phyloP scores from a whole-genome alignment of 2,113 vertebrate genomes.

The Xyliphius kryptos region DNA sequence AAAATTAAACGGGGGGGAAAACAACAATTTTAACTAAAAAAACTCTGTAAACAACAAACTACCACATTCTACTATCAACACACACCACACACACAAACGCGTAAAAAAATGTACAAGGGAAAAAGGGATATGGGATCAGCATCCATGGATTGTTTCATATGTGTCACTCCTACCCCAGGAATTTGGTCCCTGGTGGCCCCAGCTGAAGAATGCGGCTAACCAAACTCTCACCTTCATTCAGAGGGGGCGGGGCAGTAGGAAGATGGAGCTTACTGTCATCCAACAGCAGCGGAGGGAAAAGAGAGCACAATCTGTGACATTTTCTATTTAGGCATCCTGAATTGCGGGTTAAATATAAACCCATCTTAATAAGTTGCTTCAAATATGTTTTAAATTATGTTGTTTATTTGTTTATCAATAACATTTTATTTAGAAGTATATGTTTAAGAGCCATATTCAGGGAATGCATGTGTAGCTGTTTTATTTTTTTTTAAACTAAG shows the following conservation, averaged over 20 bases:
- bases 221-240: constrained; percentile 99
- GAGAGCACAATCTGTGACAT: constrained; percentile 59
- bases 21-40: no score
- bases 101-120: constrained; percentile 62
- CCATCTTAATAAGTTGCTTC: neutral
- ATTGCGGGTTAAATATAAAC: neutral
- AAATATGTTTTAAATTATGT: neutral
- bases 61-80: constrained; percentile 21
- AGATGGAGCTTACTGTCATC: constrained; percentile 99
- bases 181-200: constrained; percentile 98
- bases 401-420: no score
- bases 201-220: constrained; percentile 99
- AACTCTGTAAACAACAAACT: constrained; percentile 9
- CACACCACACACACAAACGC: constrained; percentile 43
- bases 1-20: constrained; percentile 19
- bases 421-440: neutral
- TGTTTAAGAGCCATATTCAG: no score
- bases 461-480: no score
- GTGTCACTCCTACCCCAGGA: constrained; percentile 96
- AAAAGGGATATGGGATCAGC: constrained; percentile 73
- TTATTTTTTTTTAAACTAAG: no score
- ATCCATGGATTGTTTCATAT: constrained; percentile 89
- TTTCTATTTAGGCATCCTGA: neutral
- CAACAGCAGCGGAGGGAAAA: constrained; percentile 88
- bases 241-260: constrained; percentile 95